phyloP scores from a whole-genome alignment of 2,888 invertebrate genomes.

The Drosophila pseudotakahashii region DNA sequence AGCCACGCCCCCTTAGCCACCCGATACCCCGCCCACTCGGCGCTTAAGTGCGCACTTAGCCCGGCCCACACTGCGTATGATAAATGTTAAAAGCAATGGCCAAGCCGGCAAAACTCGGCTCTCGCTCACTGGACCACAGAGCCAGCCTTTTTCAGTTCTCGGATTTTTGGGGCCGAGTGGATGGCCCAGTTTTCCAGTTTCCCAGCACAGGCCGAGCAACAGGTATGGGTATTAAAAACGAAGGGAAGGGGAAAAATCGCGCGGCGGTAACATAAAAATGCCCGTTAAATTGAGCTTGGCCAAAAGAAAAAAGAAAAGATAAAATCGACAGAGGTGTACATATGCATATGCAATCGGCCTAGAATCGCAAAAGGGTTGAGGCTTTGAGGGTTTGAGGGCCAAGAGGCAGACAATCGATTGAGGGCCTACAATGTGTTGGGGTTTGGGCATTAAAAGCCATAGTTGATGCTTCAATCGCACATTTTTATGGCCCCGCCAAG shows the following conservation, averaged over 20 bases:
- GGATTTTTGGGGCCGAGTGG: neutral
- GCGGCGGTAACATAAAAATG: slow-evolving; percentile 37
- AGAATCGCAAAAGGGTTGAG: slow-evolving; percentile 1
- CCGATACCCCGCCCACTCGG: too few relatives aligned
- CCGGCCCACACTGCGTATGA: slow-evolving; percentile 47
- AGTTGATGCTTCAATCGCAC: slow-evolving; percentile 33
- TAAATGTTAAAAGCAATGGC: slow-evolving; percentile 54
- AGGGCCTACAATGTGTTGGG: slow-evolving; percentile 22
- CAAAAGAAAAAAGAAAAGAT: neutral
- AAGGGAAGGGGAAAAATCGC: slow-evolving; percentile 9
- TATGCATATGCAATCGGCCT: slow-evolving; percentile 7
- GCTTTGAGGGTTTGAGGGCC: neutral
- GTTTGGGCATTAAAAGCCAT: slow-evolving; percentile 28
- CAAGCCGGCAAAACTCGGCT: slow-evolving; percentile 15
- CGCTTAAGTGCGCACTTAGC: slow-evolving; percentile 54
- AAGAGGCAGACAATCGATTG: slow-evolving; percentile 10
- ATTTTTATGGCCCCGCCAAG: slow-evolving; percentile 21
- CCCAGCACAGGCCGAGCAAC: slow-evolving; percentile 11
- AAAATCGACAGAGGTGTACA: neutral
- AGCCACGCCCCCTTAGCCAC: neutral
- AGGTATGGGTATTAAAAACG: slow-evolving; percentile 15
- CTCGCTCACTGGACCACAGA: slow-evolving; percentile 24
- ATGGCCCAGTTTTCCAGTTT: slow-evolving; percentile 6
- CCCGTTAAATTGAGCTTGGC: slow-evolving; percentile 23
- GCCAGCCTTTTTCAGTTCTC: slow-evolving; percentile 19